Evolutionary conservation across 2,797 vertebrate species (phyloP).

Genomic region (Anomalospiza imberbis): DNA sequence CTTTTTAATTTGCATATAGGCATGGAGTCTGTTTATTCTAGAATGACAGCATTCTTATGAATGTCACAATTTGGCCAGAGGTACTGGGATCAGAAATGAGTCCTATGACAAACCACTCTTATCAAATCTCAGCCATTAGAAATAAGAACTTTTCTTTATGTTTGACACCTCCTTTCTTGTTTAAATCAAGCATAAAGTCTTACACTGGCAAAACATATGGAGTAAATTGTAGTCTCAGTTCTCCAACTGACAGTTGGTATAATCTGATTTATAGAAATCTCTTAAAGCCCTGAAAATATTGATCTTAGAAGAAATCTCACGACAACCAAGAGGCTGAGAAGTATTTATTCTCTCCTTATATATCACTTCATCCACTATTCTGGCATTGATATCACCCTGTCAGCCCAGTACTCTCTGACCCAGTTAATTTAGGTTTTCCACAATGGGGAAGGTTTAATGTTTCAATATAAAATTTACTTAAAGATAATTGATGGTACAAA

Average conservation of each 20-base stretch:
- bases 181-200: background rate
- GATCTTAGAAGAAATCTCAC: background rate
- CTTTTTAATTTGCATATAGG: background rate
- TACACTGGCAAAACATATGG: background rate
- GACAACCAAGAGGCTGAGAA: background rate
- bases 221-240: background rate
- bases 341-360: background rate
- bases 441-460: fast-evolving
- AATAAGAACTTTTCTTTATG: background rate
- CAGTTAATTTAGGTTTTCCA: background rate
- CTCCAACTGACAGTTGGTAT: background rate
- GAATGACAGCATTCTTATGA: background rate
- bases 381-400: background rate
- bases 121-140: background rate
- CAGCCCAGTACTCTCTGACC: background rate
- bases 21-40: background rate
- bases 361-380: background rate
- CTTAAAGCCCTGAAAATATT: background rate
- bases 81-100: background rate
- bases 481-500: background rate
- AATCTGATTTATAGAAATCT: background rate
- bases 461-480: background rate
- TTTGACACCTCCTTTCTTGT: background rate
- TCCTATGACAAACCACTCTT: background rate
- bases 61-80: background rate